Percentiles rank a stretch among this genome's conserved stretches.
These are phyloP conservation scores for Orthosia incerta DNA, from an alignment of 2,888 invertebrate species.

Conservation along the genomic window DNA sequence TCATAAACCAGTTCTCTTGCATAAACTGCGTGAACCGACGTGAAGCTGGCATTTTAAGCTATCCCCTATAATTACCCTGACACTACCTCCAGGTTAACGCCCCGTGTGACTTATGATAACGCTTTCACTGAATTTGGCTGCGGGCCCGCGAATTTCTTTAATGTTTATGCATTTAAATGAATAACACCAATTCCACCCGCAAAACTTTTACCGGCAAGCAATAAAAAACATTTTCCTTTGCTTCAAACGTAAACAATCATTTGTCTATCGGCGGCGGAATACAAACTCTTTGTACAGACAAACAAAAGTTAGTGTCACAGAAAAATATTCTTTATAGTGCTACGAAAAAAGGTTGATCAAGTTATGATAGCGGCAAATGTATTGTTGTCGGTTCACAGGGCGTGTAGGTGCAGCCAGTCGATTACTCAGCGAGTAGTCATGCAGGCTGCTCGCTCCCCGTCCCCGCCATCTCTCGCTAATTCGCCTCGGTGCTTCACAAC, in stretches of 20 bases:
- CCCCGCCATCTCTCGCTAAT: slow-evolving; percentile 78
- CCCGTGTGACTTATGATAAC: slow-evolving; percentile 63
- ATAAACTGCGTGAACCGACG: slow-evolving; percentile 35
- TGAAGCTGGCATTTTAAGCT: slow-evolving; percentile 54
- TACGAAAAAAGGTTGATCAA: slow-evolving; percentile 41
- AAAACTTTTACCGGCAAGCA: slow-evolving; percentile 40
- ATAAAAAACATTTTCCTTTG: slow-evolving; percentile 61
- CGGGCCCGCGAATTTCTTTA: slow-evolving; percentile 69
- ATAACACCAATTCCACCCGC: slow-evolving; percentile 15
- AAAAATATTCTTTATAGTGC: slow-evolving; percentile 42
- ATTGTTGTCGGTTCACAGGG: slow-evolving; percentile 71
- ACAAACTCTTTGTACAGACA: slow-evolving; percentile 46
- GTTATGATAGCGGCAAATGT: slow-evolving; percentile 48
- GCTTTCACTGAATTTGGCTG: slow-evolving; percentile 76
- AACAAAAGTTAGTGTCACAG: slow-evolving; percentile 18
- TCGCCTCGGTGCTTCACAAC: slow-evolving; percentile 73
- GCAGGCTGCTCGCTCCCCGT: slow-evolving; percentile 77
- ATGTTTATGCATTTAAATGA: slow-evolving; percentile 34
- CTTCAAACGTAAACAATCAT: slow-evolving; percentile 54
- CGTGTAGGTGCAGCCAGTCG: slow-evolving; percentile 83
- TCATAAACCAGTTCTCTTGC: slow-evolving; percentile 49
- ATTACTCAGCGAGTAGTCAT: slow-evolving; percentile 87
- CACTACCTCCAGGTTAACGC: slow-evolving; percentile 55
- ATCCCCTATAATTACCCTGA: slow-evolving; percentile 51
- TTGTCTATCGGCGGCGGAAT: slow-evolving; percentile 49